Evolutionary conservation across 2,797 vertebrate genomes (phyloP), one percentile per base, ranked within the genome.

Genomic region (Choloepus didactylus): DNA sequence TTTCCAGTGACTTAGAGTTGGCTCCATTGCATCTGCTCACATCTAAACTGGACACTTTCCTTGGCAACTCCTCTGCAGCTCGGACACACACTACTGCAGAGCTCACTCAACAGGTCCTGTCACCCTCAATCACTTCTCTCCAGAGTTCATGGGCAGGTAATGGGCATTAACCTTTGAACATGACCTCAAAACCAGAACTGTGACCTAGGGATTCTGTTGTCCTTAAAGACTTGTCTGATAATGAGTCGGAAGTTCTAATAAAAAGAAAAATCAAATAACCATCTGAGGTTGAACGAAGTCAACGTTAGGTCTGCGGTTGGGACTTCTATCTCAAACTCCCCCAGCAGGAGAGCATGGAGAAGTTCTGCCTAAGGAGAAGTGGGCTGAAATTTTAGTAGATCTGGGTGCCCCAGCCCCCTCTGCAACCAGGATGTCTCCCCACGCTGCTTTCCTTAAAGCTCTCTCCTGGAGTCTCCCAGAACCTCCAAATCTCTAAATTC

Each of bases 271-370:
- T 31, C 62, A 19, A 41, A 21, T 5, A 18, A 41, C 18, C 0
- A 6, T 19, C 3, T 9, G 69, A 29, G 51, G 69, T 16, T 29
- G 41, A 46, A 4, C 0, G 4, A 41, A 5, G 44, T 56, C 54
- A 56, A 19, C 16, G 54, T 6, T 56, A 19, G 54, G 54, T 44
- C 51, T 21, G 51, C 10, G 16, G 35, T 41, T 35, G 60, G 35
- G 38, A 23, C 35, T 46, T 25, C 29, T 3, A 31, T 29, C 54
- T 84, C 49, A 2, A 9, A 25, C 6, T 35, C n/a, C 16, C 25
- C 5, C 0, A 0, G 14, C 0, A 27, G 38, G 64, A 41, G 41
- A 19, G 6, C 15, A 7, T 0, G 1, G 25, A 16, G 19, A 66
- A 12, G 21, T 18, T 27, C 51, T 14, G 29, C n/a, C 11, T 29